These are phyloP conservation scores for Torymus texanus DNA, from an alignment of 2,888 invertebrate species.

Conservation along the genomic window DNA sequence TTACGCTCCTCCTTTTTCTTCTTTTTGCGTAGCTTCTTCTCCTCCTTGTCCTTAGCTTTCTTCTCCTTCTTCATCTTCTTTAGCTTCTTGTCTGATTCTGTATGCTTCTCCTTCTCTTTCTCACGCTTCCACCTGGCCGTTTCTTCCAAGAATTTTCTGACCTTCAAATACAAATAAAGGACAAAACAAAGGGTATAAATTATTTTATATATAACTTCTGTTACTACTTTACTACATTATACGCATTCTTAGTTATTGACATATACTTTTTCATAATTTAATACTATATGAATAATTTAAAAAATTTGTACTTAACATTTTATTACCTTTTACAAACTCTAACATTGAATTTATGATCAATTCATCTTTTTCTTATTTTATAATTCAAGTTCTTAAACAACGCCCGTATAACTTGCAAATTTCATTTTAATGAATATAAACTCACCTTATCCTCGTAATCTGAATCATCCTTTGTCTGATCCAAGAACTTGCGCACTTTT, in stretches of 20 bases:
- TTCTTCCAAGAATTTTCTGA: slow-evolving; percentile 89
- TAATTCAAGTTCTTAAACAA: too few relatives aligned
- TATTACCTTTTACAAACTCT: too few relatives aligned
- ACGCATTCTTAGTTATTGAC: too few relatives aligned
- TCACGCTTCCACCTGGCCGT: slow-evolving; percentile 87
- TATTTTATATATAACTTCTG: too few relatives aligned
- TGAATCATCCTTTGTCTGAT: slow-evolving; percentile 88
- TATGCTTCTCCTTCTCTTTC: slow-evolving; percentile 84
- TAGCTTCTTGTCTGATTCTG: slow-evolving; percentile 80
- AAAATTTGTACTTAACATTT: too few relatives aligned
- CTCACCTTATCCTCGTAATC: slow-evolving; percentile 86
- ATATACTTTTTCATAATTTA: too few relatives aligned
- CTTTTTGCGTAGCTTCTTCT: slow-evolving; percentile 76
- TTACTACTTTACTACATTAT: too few relatives aligned
- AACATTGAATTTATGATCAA: too few relatives aligned
- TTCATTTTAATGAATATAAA: background rate
- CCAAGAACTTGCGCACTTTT: slow-evolving; percentile 84
- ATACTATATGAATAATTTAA: too few relatives aligned
- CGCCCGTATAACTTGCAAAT: too few relatives aligned
- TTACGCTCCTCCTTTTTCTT: slow-evolving; percentile 82
- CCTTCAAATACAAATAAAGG: slow-evolving; percentile 71
- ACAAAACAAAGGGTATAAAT: too few relatives aligned
- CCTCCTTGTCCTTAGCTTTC: slow-evolving; percentile 83
- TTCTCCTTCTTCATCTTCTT: slow-evolving; percentile 86
- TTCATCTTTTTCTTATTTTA: too few relatives aligned